Conservation (phyloP, 2,888 invertebrate species). For the Cephus rjabovi region DNA sequence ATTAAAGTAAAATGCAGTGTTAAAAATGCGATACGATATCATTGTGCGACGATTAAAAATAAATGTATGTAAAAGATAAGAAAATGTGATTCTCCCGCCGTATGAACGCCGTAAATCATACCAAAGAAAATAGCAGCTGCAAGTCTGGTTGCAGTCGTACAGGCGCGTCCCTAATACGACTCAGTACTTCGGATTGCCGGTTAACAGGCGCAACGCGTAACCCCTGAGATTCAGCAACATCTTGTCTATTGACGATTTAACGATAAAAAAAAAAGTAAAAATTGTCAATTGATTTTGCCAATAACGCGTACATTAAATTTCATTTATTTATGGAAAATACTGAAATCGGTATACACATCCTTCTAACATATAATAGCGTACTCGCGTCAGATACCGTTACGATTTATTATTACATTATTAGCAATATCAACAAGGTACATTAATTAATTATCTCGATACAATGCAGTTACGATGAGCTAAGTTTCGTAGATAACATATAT, state of each 20-base stretch:
- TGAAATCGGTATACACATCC: constrained; percentile 53
- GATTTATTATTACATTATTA: constrained; percentile 20
- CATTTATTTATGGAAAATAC: constrained; percentile 54
- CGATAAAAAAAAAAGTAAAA: not conserved
- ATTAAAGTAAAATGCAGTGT: constrained; percentile 10
- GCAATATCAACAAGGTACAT: constrained; percentile 20
- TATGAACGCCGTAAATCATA: not conserved
- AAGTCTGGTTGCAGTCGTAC: not conserved
- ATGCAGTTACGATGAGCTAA: constrained; percentile 16
- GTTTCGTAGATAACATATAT: not conserved
- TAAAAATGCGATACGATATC: not conserved
- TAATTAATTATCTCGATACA: constrained; percentile 4
- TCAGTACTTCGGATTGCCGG: not conserved
- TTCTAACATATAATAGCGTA: constrained; percentile 30
- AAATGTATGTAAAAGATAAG: not conserved
- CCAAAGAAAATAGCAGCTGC: not conserved
- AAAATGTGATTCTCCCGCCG: not conserved
- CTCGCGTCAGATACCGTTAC: constrained; percentile 18
- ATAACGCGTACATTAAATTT: constrained; percentile 8
- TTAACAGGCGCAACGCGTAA: not conserved
- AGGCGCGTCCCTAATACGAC: not conserved
- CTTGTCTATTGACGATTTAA: not conserved
- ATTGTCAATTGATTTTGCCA: not conserved
- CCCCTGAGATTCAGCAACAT: not conserved
- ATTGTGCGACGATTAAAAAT: not conserved